A percentile compares a stretch with the other conserved stretches of the same genome.
Conservation (phyloP, 1,140 invertebrate genomes). For the Zaprionus gabonicus region DNA sequence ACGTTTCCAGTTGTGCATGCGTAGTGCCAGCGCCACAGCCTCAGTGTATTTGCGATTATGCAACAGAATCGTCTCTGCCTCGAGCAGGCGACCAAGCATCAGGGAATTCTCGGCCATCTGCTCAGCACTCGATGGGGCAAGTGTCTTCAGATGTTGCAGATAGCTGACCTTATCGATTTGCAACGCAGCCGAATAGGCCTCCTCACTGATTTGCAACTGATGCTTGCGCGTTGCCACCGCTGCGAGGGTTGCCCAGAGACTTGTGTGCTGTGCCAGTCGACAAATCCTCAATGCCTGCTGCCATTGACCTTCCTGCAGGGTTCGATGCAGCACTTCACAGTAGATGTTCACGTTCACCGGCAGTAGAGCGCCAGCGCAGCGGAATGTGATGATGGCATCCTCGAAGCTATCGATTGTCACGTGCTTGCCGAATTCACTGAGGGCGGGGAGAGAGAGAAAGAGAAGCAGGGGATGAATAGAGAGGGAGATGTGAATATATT, state of each 20-base stretch:
- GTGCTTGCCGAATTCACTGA: constrained; percentile 86
- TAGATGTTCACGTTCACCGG: constrained; percentile 75
- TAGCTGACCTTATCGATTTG: constrained; percentile 96
- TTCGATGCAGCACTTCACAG: constrained; percentile 78
- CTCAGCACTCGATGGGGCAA: constrained; percentile 86
- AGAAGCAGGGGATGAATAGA: background rate
- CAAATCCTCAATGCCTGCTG: constrained; percentile 77
- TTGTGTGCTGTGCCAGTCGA: constrained; percentile 87
- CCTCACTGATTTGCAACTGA: constrained; percentile 93
- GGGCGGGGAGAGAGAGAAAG: background rate
- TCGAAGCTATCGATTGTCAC: constrained; percentile 92
- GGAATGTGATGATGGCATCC: constrained; percentile 86
- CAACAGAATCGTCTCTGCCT: constrained; percentile 93
- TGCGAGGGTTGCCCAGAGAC: constrained; percentile 94
- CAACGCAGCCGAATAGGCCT: constrained; percentile 95
- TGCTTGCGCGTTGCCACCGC: constrained; percentile 92
- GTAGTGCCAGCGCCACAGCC: constrained; percentile 92
- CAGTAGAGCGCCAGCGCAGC: constrained; percentile 73
- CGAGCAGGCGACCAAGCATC: constrained; percentile 90
- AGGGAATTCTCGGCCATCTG: constrained; percentile 92
- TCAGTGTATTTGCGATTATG: constrained; percentile 91
- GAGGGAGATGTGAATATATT: background rate
- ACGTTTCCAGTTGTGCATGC: constrained; percentile 94
- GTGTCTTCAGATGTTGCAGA: constrained; percentile 91
- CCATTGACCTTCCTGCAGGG: constrained; percentile 77